These are phyloP conservation scores for Andrena minutula DNA, from an alignment of 2,888 invertebrate genomes.

Conservation along the genomic window DNA sequence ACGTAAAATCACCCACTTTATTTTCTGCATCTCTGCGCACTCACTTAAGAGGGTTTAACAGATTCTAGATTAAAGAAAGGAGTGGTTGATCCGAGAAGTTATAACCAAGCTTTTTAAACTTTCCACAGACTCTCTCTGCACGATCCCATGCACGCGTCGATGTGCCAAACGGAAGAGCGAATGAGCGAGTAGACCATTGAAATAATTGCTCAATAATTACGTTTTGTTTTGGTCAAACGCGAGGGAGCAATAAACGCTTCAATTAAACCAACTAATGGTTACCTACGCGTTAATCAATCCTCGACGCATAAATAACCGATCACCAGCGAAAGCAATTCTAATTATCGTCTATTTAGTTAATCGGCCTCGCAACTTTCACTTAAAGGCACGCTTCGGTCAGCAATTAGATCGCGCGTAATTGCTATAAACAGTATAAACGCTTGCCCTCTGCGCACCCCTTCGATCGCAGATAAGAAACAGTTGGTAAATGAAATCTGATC, in stretches of 20 bases:
- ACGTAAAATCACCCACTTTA: too few species aligned
- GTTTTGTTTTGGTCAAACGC: background rate
- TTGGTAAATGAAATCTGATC: slow-evolving; percentile 3
- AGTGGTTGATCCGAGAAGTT: too few species aligned
- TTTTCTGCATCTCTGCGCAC: too few species aligned
- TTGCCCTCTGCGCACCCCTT: background rate
- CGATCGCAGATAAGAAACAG: slow-evolving; percentile 2
- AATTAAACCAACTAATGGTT: slow-evolving; percentile 8
- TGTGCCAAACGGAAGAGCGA: background rate
- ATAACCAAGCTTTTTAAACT: too few species aligned
- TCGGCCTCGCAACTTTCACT: slow-evolving; percentile 43
- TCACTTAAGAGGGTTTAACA: too few species aligned
- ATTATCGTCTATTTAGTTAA: slow-evolving; percentile 20
- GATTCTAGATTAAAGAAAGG: too few species aligned
- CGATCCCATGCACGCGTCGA: background rate
- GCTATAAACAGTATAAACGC: slow-evolving; percentile 12
- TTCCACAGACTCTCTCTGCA: background rate
- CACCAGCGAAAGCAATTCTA: slow-evolving; percentile 24
- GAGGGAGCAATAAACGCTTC: background rate
- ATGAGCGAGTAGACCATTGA: background rate
- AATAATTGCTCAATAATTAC: background rate
- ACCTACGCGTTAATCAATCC: slow-evolving; percentile 1
- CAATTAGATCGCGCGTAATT: slow-evolving; percentile 22
- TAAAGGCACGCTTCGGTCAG: background rate
- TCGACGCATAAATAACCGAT: slow-evolving; percentile 25